These are phyloP conservation scores for Cordylochernes scorpioides DNA, from an alignment of 2,888 invertebrate species.

Conservation along the genomic window DNA sequence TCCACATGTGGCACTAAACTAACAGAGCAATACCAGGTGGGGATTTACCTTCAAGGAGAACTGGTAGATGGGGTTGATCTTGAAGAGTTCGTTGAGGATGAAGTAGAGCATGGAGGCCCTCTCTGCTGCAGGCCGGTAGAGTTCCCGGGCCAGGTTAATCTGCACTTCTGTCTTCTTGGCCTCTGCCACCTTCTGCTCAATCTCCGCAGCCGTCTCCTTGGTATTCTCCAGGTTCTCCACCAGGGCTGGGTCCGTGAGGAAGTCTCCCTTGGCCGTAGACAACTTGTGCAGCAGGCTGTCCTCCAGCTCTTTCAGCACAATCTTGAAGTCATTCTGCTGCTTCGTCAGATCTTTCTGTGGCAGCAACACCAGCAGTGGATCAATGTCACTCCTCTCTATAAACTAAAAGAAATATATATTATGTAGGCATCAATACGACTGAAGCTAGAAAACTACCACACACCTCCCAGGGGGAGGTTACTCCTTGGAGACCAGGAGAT, in stretches of 20 bases:
- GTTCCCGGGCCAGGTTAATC: slow-evolving; percentile 76
- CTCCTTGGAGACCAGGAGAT: no score
- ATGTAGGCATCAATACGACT: no score
- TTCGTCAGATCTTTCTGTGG: slow-evolving; percentile 71
- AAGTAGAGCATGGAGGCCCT: slow-evolving; percentile 79
- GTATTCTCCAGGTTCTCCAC: slow-evolving; percentile 90
- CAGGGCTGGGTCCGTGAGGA: slow-evolving; percentile 71
- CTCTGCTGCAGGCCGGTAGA: slow-evolving; percentile 69
- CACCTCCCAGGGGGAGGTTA: no score
- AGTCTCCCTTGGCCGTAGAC: slow-evolving; percentile 74
- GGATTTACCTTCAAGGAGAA: slow-evolving; percentile 77
- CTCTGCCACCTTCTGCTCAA: slow-evolving; percentile 68
- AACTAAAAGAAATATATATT: no score
- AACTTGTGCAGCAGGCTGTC: slow-evolving; percentile 67
- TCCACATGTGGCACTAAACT: no score
- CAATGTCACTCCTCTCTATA: no score
- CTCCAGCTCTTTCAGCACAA: slow-evolving; percentile 67
- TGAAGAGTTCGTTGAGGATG: slow-evolving; percentile 75
- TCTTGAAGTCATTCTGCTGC: slow-evolving; percentile 90
- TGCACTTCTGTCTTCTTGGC: slow-evolving; percentile 69
- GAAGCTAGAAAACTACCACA: no score
- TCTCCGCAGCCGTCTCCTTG: slow-evolving; percentile 80
- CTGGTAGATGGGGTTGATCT: slow-evolving; percentile 87
- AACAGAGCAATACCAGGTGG: no score
- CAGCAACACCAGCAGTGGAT: no score